Base-by-base conservation (phyloP, 35 echinoderm and acorn worm genomes). In the Heliocidaris erythrogramma region DNA sequence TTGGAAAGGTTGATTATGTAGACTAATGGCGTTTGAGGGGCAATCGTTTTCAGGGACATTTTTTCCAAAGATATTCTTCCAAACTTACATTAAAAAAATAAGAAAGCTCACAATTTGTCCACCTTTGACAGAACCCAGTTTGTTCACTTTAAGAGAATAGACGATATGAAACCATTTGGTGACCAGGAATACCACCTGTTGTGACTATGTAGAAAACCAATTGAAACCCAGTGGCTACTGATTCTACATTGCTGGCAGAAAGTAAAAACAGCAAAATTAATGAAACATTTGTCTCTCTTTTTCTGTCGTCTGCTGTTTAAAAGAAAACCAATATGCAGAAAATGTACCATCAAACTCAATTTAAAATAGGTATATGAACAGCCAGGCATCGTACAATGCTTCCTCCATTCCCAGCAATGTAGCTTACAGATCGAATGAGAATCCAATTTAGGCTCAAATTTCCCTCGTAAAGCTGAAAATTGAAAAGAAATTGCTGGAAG, bases 361-460 rank as follows among this genome's bases (percentile, higher is more conserved):
- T 78, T 78, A 4, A 78, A 78, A 21, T 78, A 21, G 18, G 65
- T 21, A n/a, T 78, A 78, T 7, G 65, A 7, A 78, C 18, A n/a
- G 65, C 61, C 18, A 24, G 61, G 61, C 17, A 78, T 4, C 3
- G 65, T n/a, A 60, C 65, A 21, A 27, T 24, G 17, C 65, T n/a
- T 78, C 21, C 8, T 78, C 65, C 21, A 27, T 78, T 18, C 7
- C 65, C 65, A 42, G 35, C 65, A 27, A 78, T 78, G 65, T 78
- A 78, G 65, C 65, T 78, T 78, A 78, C 65, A 78, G 65, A 78
- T 78, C 65, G 17, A 78, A 78, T 78, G 65, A 78, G 65, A 78
- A 78, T 78, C 65, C 65, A 78, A 78, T 78, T 78, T 78, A 78
- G 65, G 65, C 65, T 78, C 65, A 78, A 78, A 78, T 78, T 78